Evolutionary conservation across 1,140 invertebrate species (phyloP), one percentile per base, ranked within the genome.

Genomic region (Zaprionus ornatus): DNA sequence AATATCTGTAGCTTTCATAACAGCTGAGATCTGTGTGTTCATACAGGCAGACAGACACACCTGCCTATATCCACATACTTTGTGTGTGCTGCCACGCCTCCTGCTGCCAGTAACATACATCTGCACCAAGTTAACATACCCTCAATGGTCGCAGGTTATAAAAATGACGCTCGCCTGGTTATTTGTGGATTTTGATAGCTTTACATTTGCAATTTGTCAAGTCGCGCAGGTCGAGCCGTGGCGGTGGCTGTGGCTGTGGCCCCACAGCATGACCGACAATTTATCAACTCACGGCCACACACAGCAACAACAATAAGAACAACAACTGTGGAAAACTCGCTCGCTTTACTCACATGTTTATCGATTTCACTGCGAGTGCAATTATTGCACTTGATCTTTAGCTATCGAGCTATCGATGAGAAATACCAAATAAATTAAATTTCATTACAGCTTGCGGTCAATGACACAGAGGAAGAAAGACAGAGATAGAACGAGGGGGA

Each of bases 171-270:
- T 73, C 57, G 48, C 65, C 62, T 48, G 48, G 48, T 40, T 56
- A 70, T 66, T 50, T 84, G 64, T 82, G 75, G 72, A 73, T 90
- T 83, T 76, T 70, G 65, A 71, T 83, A 68, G 87, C 82, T 86
- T 91, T 80, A 82, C 85, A 76, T 72, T 88, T 75, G 84, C 79
- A 88, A 92, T 92, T 92, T 92, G 86, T 91, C 91, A 92, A 79
- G 50, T 57, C 45, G 42, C 52, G 50, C 54, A 48, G 61, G 45
- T 32, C 25, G 65, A 17, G 40, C 29, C 56, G 15, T n/a, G 50
- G 35, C 23, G 45, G 42, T 42, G 4, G 35, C 35, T 13, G 3
- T 37, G 40, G 40, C 40, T 17, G 40, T 17, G 15, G 40, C 40
- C 40, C 40, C 19, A n/a, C 70, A 77, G 76, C 75, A 74, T 75